A percentile compares a stretch with the other conserved stretches of the same genome.
These are phyloP conservation scores for Pelusios castaneus DNA, from an alignment of 2,113 vertebrate species.

Conservation along the genomic window DNA sequence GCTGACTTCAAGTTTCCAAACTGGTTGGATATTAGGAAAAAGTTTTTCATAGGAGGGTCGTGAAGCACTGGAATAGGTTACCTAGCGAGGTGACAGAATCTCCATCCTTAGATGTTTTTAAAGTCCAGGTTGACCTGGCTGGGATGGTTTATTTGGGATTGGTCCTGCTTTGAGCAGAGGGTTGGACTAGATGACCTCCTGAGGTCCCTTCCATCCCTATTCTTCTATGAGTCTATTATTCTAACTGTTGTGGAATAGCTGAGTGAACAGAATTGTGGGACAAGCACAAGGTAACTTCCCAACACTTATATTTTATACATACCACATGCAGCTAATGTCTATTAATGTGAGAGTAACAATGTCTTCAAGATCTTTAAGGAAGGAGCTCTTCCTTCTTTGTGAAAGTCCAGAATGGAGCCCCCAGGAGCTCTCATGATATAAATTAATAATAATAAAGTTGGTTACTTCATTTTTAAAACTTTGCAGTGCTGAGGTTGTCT, in stretches of 20 bases:
- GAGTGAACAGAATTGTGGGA: neutral
- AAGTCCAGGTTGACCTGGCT: no score
- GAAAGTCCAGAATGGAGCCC: no score
- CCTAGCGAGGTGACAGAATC: no score
- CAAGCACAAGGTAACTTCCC: neutral
- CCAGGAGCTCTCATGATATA: neutral
- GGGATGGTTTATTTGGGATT: no score
- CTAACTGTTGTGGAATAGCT: neutral
- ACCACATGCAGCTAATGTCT: neutral
- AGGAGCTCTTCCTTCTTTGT: neutral
- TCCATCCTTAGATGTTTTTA: no score
- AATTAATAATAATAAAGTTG: neutral
- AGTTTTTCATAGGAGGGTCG: no score
- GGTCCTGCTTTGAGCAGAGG: no score
- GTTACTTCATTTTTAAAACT: neutral
- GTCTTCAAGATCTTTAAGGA: fast-evolving
- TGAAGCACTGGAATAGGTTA: no score
- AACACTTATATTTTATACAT: neutral
- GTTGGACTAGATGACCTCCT: no score
- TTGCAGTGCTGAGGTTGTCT: neutral
- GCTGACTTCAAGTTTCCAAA: neutral
- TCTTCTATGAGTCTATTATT: no score
- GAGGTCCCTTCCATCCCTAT: no score
- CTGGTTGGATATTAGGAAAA: no score
- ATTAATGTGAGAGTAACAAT: neutral